Base-by-base conservation (phyloP, 2,113 vertebrate species). In the Cynocephalus volans region DNA sequence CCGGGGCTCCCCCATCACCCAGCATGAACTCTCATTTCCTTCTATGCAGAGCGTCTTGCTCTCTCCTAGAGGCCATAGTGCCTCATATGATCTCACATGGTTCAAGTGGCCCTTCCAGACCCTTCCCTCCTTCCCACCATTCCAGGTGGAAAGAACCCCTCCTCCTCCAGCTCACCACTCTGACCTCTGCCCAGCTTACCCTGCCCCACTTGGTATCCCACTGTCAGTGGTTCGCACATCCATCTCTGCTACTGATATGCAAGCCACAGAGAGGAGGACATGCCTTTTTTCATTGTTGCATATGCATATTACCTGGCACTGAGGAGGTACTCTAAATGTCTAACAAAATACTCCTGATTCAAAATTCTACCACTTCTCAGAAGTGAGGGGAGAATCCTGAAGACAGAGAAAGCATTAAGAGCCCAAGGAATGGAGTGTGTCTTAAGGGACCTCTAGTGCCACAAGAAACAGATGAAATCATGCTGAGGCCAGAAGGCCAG, bases 101-200 rank as follows among this genome's bases (percentile, higher is more conserved):
- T 69, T 52, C 8, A 26, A 28, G 33, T 54, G 45, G 33, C 33
- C 23, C 50, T 54, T 33, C 28, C 12, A 4, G 18, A 60, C 26
- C 17, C 70, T 3, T 48, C 50, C 13, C 33, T 36, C 62, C 36
- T 41, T 9, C 28, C n/a, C 45, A 81, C 64, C 31, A 11, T 31
- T 50, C 21, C 65, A 56, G 18, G 23, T 36, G 9, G 58, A 33
- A 24, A 18, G 13, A 14, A 13, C 6, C 24, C 33, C 12, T 48
- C 13, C 56, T 84, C 15, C 45, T 28, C 31, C 19, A 9, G 2
- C 31, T 23, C 17, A 6, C 13, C 1, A 3, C 41, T 52, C 17
- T 0, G 6, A 10, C 11, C 33, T 52, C 24, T 3, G 10, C 2
- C 45, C 14, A 23, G 12, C 60, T 24, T 31, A 12, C 13, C 17